A percentile compares a stretch with the other conserved stretches of the same genome.
phyloP scores from a whole-genome alignment of 2,888 invertebrate genomes.

The Xestia rhomboidea region DNA sequence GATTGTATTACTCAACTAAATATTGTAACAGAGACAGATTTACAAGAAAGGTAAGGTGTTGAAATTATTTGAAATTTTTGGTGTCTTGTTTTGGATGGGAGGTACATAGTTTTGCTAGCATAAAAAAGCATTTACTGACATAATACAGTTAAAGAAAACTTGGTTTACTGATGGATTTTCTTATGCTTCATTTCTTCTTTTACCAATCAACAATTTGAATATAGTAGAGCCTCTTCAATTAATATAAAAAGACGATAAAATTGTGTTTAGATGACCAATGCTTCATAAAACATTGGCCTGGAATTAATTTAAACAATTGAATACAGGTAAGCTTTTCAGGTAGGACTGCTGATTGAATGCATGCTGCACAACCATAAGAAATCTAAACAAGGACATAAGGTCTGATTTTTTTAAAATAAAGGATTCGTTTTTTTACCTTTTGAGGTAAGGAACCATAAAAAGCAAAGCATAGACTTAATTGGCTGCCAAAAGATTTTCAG shows the following conservation, averaged over 20 bases:
- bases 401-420: neutral
- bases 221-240: conserved; percentile 21
- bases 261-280: conserved; percentile 12
- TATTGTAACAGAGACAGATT: conserved; percentile 7
- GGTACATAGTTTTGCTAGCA: neutral
- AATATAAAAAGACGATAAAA: neutral
- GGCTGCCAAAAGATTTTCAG: neutral
- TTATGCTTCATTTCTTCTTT: neutral
- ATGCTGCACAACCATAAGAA: neutral
- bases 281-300: neutral
- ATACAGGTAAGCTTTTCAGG: conserved; percentile 8
- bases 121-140: conserved; percentile 4
- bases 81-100: conserved; percentile 15
- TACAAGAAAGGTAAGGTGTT: conserved; percentile 14
- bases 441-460: too few species aligned
- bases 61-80: neutral
- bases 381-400: neutral
- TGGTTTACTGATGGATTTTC: neutral
- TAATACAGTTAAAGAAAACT: neutral
- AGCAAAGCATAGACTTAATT: neutral
- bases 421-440: too few species aligned
- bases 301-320: conserved; percentile 11
- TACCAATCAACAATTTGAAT: neutral
- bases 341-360: neutral
- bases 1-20: neutral